A percentile compares a stretch with the other conserved stretches of the same genome.
Conservation (phyloP, 2,113 vertebrate species). For the Gopherus evgoodei region DNA sequence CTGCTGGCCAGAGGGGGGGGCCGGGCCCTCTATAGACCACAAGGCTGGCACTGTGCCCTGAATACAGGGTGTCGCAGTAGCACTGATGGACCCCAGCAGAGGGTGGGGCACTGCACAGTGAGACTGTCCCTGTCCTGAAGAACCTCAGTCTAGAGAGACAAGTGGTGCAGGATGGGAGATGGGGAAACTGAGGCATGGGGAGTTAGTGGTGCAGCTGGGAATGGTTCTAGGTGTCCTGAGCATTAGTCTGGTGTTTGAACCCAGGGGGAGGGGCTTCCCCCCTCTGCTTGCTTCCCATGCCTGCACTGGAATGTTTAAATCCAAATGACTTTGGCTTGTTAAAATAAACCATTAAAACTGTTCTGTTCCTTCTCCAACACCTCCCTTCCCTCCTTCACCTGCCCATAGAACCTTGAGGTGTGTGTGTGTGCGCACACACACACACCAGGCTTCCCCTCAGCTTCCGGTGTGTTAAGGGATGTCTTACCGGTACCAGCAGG, state of each 20-base stretch:
- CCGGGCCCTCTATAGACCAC: no score
- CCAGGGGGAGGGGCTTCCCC: no score
- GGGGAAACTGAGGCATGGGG: background rate
- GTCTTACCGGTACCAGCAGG: background rate
- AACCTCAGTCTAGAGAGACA: background rate
- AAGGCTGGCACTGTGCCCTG: background rate
- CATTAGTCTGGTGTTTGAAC: background rate
- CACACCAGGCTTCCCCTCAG: no score
- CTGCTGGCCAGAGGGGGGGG: background rate
- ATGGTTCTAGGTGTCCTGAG: background rate
- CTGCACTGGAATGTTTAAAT: background rate
- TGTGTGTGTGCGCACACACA: background rate
- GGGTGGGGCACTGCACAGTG: no score
- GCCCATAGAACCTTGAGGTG: background rate
- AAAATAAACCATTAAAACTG: no score
- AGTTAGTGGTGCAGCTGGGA: background rate
- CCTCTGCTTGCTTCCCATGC: background rate
- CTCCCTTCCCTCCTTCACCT: background rate
- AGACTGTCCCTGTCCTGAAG: background rate
- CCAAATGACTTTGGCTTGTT: background rate
- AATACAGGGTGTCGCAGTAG: background rate
- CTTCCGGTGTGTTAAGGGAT: no score
- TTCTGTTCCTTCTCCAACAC: no score
- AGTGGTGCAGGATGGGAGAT: no score
- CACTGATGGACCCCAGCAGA: background rate